phyloP scores from a whole-genome alignment of 2,888 invertebrate species.

The Volucella inanis region DNA sequence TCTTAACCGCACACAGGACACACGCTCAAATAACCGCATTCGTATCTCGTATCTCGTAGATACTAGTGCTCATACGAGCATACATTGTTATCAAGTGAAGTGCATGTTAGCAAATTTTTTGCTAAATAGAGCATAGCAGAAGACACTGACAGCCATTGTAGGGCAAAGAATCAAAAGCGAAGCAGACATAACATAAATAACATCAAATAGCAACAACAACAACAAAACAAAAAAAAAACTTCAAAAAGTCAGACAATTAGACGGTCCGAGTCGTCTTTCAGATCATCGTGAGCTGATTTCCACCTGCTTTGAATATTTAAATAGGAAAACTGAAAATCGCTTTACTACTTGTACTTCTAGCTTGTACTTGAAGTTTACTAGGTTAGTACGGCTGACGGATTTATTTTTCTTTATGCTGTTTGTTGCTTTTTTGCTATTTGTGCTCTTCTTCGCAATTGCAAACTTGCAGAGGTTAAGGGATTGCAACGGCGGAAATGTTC shows the following conservation, averaged over 20 bases:
- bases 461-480: slow-evolving; percentile 61
- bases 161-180: slow-evolving; percentile 59
- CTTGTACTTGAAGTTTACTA: slow-evolving; percentile 72
- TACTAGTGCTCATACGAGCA: not conserved
- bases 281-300: slow-evolving; percentile 74
- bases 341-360: slow-evolving; percentile 51
- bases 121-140: slow-evolving; percentile 70
- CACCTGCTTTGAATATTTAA: slow-evolving; percentile 74
- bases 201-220: slow-evolving; percentile 21
- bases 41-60: slow-evolving; percentile 11
- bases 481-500: slow-evolving; percentile 68
- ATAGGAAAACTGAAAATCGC: slow-evolving; percentile 71
- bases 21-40: slow-evolving; percentile 44
- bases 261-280: slow-evolving; percentile 72
- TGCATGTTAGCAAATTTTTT: slow-evolving; percentile 61
- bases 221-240: slow-evolving; percentile 32
- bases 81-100: slow-evolving; percentile 56
- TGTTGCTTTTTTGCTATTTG: not conserved
- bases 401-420: not conserved
- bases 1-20: slow-evolving; percentile 63
- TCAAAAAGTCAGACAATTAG: slow-evolving; percentile 73
- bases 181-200: slow-evolving; percentile 20
- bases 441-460: slow-evolving; percentile 56
- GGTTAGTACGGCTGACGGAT: slow-evolving; percentile 61
- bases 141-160: slow-evolving; percentile 52